A percentile compares a stretch with the other conserved stretches of the same genome.
Conservation (phyloP, 2,888 invertebrate species). For the Sarcophaga caerulescens region DNA sequence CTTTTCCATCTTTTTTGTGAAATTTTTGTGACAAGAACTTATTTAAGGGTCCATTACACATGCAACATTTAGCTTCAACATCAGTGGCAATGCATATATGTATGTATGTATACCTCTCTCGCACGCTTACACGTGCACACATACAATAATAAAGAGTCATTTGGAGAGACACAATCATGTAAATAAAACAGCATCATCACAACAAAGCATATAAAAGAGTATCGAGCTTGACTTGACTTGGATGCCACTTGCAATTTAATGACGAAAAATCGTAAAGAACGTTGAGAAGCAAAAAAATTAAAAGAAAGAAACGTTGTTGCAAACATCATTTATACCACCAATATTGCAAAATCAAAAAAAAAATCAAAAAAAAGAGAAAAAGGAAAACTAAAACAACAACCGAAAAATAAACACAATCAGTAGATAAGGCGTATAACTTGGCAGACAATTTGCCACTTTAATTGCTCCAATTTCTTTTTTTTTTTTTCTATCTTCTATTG, state of each 20-base stretch:
- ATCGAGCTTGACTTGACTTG: conserved; percentile 23
- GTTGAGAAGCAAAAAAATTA: conserved; percentile 17
- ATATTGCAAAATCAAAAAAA: no score
- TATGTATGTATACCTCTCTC: not conserved
- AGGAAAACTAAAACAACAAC: conserved; percentile 44
- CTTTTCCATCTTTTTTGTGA: conserved; percentile 27
- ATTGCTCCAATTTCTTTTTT: conserved; percentile 76
- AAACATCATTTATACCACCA: no score
- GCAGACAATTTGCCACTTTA: conserved; percentile 79
- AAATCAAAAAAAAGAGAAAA: conserved; percentile 27
- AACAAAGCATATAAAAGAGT: not conserved
- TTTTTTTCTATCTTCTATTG: not conserved
- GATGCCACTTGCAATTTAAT: conserved; percentile 41
- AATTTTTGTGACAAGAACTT: conserved; percentile 72
- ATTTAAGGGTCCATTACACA: conserved; percentile 78
- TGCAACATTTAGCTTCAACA: conserved; percentile 63
- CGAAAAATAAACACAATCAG: conserved; percentile 66
- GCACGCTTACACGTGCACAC: not conserved
- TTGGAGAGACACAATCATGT: conserved; percentile 46
- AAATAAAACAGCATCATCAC: conserved; percentile 34
- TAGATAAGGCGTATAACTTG: conserved; percentile 67
- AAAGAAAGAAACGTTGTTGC: conserved; percentile 2
- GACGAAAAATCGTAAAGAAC: conserved; percentile 39
- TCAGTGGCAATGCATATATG: not conserved
- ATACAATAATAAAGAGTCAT: not conserved